Conservation (phyloP, 2,113 vertebrate species). For the Psephotus haematonotus region DNA sequence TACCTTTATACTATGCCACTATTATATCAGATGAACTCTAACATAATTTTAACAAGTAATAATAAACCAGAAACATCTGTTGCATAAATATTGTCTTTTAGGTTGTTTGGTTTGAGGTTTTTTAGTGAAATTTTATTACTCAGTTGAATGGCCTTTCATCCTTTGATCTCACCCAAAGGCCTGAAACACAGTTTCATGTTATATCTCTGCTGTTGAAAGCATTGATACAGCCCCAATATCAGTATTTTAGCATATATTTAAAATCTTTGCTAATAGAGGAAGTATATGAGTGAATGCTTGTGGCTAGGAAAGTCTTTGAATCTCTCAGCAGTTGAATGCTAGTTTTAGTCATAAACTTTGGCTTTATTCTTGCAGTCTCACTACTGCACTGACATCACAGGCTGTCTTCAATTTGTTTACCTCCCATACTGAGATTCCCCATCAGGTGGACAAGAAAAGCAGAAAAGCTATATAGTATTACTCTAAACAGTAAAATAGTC, state of each 20-base stretch:
- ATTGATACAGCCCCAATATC: not conserved
- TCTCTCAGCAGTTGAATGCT: not conserved
- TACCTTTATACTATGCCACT: not conserved
- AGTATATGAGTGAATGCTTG: not conserved
- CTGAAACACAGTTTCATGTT: not conserved
- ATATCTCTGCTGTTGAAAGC: not conserved
- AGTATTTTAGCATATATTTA: not conserved
- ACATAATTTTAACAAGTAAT: not conserved
- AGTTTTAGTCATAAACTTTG: not conserved
- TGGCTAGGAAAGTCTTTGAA: not conserved
- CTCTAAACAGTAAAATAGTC: not conserved
- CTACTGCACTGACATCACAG: not conserved
- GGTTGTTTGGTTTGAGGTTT: not conserved
- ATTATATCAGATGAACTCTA: not conserved
- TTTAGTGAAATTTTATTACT: not conserved
- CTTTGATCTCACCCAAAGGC: not conserved
- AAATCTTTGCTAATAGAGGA: not conserved
- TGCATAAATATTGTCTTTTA: not conserved
- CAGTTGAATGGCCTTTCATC: not conserved
- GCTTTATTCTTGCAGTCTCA: not conserved
- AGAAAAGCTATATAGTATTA: not conserved
- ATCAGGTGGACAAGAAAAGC: not conserved
- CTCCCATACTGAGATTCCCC: not conserved
- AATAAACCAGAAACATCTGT: not conserved
- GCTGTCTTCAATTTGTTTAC: not conserved